Conservation (phyloP, 2,888 invertebrate genomes). For the Therioaphis trifolii region DNA sequence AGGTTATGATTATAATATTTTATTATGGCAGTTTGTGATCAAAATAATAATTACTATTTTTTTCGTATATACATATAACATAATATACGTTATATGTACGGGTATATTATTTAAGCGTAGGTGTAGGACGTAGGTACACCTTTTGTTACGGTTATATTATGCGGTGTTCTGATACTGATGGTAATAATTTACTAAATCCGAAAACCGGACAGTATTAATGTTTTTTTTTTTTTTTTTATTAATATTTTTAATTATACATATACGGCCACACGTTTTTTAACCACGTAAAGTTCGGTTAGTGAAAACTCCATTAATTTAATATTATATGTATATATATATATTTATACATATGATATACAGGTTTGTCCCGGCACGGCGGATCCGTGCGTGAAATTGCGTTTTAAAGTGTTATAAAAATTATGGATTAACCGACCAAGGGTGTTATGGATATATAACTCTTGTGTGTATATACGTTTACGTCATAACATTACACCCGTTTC, state of each 20-base stretch:
- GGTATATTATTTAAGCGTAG: not conserved
- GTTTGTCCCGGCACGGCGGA: constrained; percentile 2
- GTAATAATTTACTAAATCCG: constrained; percentile 38
- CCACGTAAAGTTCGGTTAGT: constrained; percentile 35
- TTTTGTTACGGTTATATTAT: not conserved
- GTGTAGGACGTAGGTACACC: not conserved
- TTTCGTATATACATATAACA: too few species aligned
- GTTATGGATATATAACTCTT: not conserved
- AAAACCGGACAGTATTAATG: constrained; percentile 18
- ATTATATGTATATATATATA: too few species aligned
- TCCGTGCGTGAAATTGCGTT: constrained; percentile 58
- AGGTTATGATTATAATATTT: not conserved
- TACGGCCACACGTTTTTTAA: not conserved
- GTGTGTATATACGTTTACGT: not conserved
- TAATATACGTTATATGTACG: too few species aligned
- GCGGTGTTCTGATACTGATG: not conserved
- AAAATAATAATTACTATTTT: constrained; percentile 1
- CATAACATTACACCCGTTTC: constrained; percentile 22
- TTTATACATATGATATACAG: too few species aligned
- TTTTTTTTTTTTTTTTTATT: constrained; percentile 12
- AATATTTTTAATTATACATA: constrained; percentile 48
- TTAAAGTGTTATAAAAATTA: constrained; percentile 61
- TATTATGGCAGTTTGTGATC: not conserved
- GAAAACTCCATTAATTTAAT: constrained; percentile 60
- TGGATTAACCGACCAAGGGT: constrained; percentile 46